Evolutionary conservation across 2,888 invertebrate genomes (phyloP), one percentile per base, ranked within the genome.

Genomic region (Anagyrus pseudococci): DNA sequence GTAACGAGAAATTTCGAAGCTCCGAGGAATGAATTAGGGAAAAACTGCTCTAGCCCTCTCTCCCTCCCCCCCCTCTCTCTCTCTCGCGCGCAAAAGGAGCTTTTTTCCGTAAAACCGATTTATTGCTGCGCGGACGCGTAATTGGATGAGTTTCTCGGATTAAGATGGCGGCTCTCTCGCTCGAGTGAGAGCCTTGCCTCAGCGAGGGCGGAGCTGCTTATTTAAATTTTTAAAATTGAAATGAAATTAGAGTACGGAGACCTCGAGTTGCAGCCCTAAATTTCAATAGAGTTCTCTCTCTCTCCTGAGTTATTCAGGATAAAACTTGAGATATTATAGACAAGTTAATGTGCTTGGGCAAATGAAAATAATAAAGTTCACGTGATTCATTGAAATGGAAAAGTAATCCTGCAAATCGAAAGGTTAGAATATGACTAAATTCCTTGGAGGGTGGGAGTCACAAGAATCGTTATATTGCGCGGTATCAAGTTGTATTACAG

Each of bases 181-280:
- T 7, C 29, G 10, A 4, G 29, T 29, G 29, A 29, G 4, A 29
- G 4, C 10, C 10, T 29, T 29, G 10, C 29, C 29, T 4, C 10
- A 37, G 33, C 15, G n/a, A n/a, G 33, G 33, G 33, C 33, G 6
- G 13, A 8, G 33, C 33, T n/a, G 33, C 33, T 37, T 37, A 37
- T 37, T 37, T 37, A 37, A 37, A 37, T 37, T 37, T 37, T 37
- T 37, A 37, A 37, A 37, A 37, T 37, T 37, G 33, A 37, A 37
- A 37, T 37, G 33, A 15, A 37, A 37, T 37, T 37, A 37, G 33
- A 37, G 13, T 37, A 29, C 15, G 33, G 33, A 37, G 8, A 29
- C 4, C 6, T 29, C 10, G 29, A 29, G 15, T 37, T 10, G 33
- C 33, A 8, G 15, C 15, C n/a, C 13, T 13, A 37, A 37, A 37